Evolutionary conservation across 2,797 vertebrate species (phyloP), one percentile per base, ranked within the genome.

Genomic region (Erithacus rubecula): DNA sequence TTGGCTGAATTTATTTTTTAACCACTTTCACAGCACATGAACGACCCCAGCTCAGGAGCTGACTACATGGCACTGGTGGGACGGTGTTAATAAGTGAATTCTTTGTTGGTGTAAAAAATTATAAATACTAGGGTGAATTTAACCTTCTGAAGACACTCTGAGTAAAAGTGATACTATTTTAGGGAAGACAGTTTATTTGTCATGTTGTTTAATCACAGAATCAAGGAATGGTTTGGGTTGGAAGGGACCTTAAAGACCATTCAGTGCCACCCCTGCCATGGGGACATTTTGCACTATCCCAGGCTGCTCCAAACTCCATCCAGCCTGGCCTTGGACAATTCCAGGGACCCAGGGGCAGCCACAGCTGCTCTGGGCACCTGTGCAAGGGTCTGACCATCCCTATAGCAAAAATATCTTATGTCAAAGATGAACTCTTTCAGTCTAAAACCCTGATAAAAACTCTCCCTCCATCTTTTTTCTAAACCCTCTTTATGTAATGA

Each of bases 291-390:
- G 19, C 36, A 37, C 14, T 21, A 2, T 3, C 37, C 27, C 49
- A 76, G 23, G 37, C 0, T 37, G 11, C 10, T 63, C 56, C 51
- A 68, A 63, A 8, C 17, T 8, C 37, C 0, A 0, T 44, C 56
- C 51, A 83, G 0, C 11, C n/a, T 51, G 56, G 24, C 6, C 4
- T 22, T 37, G 36, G 3, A 1, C 5, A 22, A 4, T 56, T 11
- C 23, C 37, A 56, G 32, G n/a, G 6, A 37, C n/a, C 9, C 32
- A 34, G 16, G 20, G 32, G 17, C 23, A 63, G 12, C 43, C 56
- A 44, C 37, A 51, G 17, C 19, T 76, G 8, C 64, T 30, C 23
- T 24, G 13, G n/a, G 7, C 3, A 56, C 0, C 16, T 37, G 19
- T 49, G 36, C 41, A 53, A 46, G 17, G 7, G 11, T 9, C 0